phyloP scores from a whole-genome alignment of 2,888 invertebrate genomes.

The Nymphalis urticae region DNA sequence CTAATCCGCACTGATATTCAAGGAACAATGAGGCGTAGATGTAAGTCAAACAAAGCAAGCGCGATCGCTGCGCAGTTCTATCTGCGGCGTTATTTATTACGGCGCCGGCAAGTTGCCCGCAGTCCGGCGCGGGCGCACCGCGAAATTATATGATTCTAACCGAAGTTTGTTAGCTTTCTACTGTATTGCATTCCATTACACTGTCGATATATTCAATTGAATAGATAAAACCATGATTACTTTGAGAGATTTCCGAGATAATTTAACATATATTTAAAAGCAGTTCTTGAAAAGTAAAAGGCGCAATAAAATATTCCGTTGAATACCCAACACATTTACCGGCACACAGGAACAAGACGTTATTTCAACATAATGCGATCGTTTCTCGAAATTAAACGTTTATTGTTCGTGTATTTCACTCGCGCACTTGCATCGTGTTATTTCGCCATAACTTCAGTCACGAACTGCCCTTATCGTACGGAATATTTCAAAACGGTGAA shows the following conservation, averaged over 20 bases:
- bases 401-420: constrained; percentile 29
- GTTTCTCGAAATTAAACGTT: constrained; percentile 33
- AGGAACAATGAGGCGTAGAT: constrained; percentile 43
- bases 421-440: constrained; percentile 40
- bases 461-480: constrained; percentile 37
- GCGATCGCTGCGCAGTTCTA: constrained; percentile 46
- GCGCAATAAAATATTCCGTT: constrained; percentile 4
- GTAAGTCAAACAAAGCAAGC: constrained; percentile 44
- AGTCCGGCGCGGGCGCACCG: constrained; percentile 27
- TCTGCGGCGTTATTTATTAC: constrained; percentile 58
- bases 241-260: constrained; percentile 6
- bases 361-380: constrained; percentile 45
- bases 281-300: constrained; percentile 1
- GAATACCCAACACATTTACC: neutral
- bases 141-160: constrained; percentile 34
- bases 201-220: constrained; percentile 12
- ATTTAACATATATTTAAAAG: constrained; percentile 1
- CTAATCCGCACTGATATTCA: constrained; percentile 36
- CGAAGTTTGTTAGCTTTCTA: constrained; percentile 33
- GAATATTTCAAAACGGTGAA: constrained; percentile 41
- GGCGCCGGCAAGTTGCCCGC: constrained; percentile 33
- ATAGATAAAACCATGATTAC: constrained; percentile 12
- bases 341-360: constrained; percentile 8
- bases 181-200: constrained; percentile 24
- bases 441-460: constrained; percentile 44